Evolutionary conservation across 2,797 vertebrate species (phyloP).

Genomic region (Thalassophryne amazonica): DNA sequence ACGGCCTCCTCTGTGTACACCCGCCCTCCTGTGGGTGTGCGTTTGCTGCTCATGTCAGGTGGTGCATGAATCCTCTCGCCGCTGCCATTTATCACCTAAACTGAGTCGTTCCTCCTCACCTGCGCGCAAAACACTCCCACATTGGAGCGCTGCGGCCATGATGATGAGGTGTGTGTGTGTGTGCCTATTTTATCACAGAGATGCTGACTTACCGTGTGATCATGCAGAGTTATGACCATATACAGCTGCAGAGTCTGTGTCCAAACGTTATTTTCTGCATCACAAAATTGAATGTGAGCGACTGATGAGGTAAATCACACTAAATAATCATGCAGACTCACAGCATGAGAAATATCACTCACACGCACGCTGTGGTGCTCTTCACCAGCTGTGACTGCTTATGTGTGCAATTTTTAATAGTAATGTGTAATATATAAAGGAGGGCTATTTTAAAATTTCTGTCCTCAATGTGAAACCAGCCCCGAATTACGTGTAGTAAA

Average conservation of each 20-base stretch:
- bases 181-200: neutral
- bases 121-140: constrained; percentile 28
- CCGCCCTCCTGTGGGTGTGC: neutral
- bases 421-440: too few species aligned
- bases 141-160: constrained; percentile 9
- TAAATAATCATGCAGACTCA: too few species aligned
- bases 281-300: neutral
- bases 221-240: neutral
- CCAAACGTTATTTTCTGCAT: neutral
- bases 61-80: constrained; percentile 3
- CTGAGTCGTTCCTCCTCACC: constrained; percentile 50
- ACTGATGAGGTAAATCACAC: too few species aligned
- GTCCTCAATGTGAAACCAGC: too few species aligned
- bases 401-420: too few species aligned
- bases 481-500: too few species aligned
- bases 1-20: constrained; percentile 33
- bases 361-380: too few species aligned
- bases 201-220: neutral
- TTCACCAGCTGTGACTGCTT: too few species aligned
- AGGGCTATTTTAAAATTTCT: too few species aligned
- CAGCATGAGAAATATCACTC: too few species aligned
- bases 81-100: constrained; percentile 37
- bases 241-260: neutral
- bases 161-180: constrained; percentile 4
- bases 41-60: constrained; percentile 17